Base-by-base conservation (phyloP, 2,888 invertebrate species). In the Patella depressa region DNA sequence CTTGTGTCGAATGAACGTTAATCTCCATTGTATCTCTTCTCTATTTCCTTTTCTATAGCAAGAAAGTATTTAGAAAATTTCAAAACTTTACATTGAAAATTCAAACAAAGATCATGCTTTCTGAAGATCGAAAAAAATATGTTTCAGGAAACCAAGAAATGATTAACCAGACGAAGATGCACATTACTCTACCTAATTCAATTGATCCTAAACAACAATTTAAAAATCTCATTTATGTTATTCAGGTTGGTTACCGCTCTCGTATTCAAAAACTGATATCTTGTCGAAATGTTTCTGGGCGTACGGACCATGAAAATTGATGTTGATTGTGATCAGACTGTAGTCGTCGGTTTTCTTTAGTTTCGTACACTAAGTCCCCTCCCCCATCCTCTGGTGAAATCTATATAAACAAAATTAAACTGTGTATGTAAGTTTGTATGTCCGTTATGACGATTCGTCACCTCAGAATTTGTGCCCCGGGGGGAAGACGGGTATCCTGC, bases 151-250 rank as follows among this genome's bases (percentile, higher is more conserved):
- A 79, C 12, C 14, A 70, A 53, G 72, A 84, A 71, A 84, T 84
- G 84, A 65, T 75, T 54, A 72, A 29, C 24, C 80, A 80, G 71
- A 74, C 79, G 12, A 12, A 29, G 11, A 92, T 91, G 34, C 95
- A 96, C 89, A 93, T 97, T 74, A 92, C 93, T 9, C 90, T 96
- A 76, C 94, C 94, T 2, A 86, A 86, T 3, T 87, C 93, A 76
- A 80, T 80, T 5, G 88, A 91, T 76, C 82, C 84, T 12, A 82
- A 85, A 15, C 91, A 93, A 45, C 92, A 93, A 75, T 94, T 95
- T 79, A 93, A 94, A 73, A 94, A 95, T 79, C 94, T 95, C 80
- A 93, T 97, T 74, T 98, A 95, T 91, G 94, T 96, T 74, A 96
- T 96, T 85, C 98, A 98, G 94, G 95, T 97, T 82, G 93, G 87